Evolutionary conservation across 1,140 invertebrate species (phyloP).

Genomic region (Aphelinus atriplicis): DNA sequence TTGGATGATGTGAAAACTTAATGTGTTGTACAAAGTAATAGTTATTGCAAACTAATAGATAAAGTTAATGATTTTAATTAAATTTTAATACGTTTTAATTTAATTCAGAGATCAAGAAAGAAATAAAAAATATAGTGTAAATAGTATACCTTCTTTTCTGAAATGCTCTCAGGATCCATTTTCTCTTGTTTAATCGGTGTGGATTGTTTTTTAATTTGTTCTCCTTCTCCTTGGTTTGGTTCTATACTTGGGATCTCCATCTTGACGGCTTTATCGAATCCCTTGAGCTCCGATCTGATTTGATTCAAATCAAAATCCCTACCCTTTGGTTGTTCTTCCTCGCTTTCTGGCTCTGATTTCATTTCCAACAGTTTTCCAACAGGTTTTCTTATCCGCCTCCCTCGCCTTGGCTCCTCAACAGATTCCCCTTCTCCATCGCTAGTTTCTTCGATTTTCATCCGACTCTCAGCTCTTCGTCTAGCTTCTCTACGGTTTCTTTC

Average conservation of each 20-base stretch:
- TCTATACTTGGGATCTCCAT: constrained; percentile 56
- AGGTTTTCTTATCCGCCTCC: constrained; percentile 53
- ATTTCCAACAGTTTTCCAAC: constrained; percentile 51
- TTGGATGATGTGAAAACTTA: too few species aligned
- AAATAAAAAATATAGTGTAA: too few species aligned
- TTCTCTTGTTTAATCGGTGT: constrained; percentile 21
- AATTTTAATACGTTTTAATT: too few species aligned
- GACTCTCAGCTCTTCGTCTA: constrained; percentile 58
- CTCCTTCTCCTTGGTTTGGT: constrained; percentile 50
- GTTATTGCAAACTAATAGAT: too few species aligned
- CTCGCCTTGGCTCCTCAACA: constrained; percentile 57
- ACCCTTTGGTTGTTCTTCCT: constrained; percentile 69
- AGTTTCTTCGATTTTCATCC: constrained; percentile 62
- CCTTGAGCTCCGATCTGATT: constrained; percentile 84
- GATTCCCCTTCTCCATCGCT: constrained; percentile 59
- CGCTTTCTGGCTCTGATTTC: constrained; percentile 60
- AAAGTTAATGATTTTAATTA: too few species aligned
- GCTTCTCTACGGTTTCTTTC: constrained; percentile 59
- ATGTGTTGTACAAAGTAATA: too few species aligned
- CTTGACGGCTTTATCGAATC: constrained; percentile 74
- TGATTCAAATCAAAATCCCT: constrained; percentile 85
- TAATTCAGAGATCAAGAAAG: too few species aligned
- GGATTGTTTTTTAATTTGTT: constrained; percentile 46
- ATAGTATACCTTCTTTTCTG: constrained; percentile 25
- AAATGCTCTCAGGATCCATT: constrained; percentile 17